Evolutionary conservation across 2,113 vertebrate genomes (phyloP), one percentile per base, ranked within the genome.

Genomic region (Calyptommatus sinebrachiatus): DNA sequence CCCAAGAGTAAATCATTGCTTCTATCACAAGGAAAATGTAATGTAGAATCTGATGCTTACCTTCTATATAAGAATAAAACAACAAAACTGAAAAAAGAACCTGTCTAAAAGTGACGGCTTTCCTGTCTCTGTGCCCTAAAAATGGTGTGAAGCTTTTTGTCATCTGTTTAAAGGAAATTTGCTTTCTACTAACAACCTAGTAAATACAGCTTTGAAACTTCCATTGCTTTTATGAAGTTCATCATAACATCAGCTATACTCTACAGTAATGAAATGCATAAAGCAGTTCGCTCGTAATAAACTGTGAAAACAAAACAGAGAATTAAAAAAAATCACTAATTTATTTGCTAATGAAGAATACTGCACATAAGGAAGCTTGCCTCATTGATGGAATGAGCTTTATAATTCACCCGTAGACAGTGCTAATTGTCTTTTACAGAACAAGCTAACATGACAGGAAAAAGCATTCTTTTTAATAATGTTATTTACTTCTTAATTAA

Each of bases 401-500:
- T 67, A 14, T 71, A 80, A 80, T 2, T 68, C 65, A 76, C 7
- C n/a, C 7, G 68, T 61, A 65, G 18, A 77, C 20, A 76, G 72
- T 26, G 79, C 14, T 79, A 63, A 73, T 57, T 77, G 31, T 78
- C 11, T 84, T 83, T 76, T 66, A 80, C 85, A 63, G 67, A 90
- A 80, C 87, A 84, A 80, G 68, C 3, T 63, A 82, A 83, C 66
- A 79, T 86, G 79, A 84, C 79, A 78, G 18, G 26, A 45, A 89
- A 62, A 60, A 88, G 69, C 14, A 73, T 87, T 86, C 50, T 82
- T 91, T 85, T 62, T 57, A 87, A 81, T 87, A 85, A 77, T 26
- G 8, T 83, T 91, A 86, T 87, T 88, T 91, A 69, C 74, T 80
- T 91, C 77, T 83, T 91, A 90, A 91, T 91, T 89, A 83, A 91